Conservation (phyloP, 1,140 invertebrate species). For the Heliconius himera region DNA sequence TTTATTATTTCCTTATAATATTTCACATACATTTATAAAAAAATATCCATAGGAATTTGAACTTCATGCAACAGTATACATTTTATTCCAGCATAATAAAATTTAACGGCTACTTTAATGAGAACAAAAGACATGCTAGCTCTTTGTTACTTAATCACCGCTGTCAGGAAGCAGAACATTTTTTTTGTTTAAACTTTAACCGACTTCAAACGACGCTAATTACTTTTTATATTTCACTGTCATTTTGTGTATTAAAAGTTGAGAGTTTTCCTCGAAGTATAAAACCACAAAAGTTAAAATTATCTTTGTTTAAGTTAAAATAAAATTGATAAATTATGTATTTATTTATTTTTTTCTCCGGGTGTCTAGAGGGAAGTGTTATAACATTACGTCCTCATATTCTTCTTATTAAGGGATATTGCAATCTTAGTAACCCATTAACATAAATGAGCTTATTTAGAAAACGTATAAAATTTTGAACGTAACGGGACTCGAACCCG, state of each 20-base stretch:
- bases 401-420: too few relatives aligned
- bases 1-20: background rate
- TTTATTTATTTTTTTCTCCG: too few relatives aligned
- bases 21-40: background rate
- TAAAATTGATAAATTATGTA: background rate
- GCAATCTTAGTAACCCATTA: too few relatives aligned
- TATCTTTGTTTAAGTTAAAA: background rate
- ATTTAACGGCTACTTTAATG: constrained; percentile 7
- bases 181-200: constrained; percentile 13
- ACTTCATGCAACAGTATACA: background rate
- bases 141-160: constrained; percentile 13
- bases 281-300: background rate
- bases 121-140: constrained; percentile 7
- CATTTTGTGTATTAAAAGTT: constrained; percentile 3
- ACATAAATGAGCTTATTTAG: too few relatives aligned
- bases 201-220: constrained; percentile 10
- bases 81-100: background rate
- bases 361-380: too few relatives aligned
- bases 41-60: background rate
- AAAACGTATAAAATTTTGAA: too few relatives aligned
- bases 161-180: background rate
- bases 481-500: too few relatives aligned
- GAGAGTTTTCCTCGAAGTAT: background rate
- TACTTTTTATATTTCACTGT: constrained; percentile 4
- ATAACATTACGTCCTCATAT: too few relatives aligned